Conservation (phyloP, 1,140 invertebrate genomes). For the Meloidogyne hapla region DNA sequence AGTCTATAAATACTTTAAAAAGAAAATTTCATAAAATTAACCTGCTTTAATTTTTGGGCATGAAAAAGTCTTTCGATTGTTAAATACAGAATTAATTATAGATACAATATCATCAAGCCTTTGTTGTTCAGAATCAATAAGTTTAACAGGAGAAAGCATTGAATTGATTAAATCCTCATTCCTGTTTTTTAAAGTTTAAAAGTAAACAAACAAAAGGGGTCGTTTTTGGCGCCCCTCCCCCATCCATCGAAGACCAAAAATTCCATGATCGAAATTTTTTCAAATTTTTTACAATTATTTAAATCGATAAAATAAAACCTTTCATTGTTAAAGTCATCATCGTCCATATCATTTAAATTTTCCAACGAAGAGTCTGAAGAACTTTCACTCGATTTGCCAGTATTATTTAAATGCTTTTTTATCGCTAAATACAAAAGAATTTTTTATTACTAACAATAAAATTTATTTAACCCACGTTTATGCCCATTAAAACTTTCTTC, state of each 20-base stretch:
- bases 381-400: not conserved
- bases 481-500: not conserved
- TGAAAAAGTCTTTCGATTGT: constrained; percentile 39
- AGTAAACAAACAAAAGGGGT: not conserved
- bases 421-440: not conserved
- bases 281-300: no score
- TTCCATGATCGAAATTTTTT: no score
- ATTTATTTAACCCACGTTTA: not conserved
- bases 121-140: constrained; percentile 43
- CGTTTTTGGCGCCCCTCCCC: not conserved
- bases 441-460: not conserved
- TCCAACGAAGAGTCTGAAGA: constrained; percentile 1
- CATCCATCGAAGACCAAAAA: no score
- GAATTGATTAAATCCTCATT: constrained; percentile 48
- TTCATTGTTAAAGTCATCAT: constrained; percentile 25
- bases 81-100: constrained; percentile 48
- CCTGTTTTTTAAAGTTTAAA: constrained; percentile 18
- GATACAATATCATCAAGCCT: constrained; percentile 44
- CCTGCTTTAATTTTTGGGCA: constrained; percentile 24
- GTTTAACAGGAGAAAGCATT: constrained; percentile 45
- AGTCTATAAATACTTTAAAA: constrained; percentile 42
- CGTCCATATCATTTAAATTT: constrained; percentile 7
- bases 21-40: constrained; percentile 24
- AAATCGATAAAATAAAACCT: not conserved
- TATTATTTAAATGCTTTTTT: constrained; percentile 7